phyloP scores from a whole-genome alignment of 1,140 invertebrate species.

The Trialeurodes vaporariorum region DNA sequence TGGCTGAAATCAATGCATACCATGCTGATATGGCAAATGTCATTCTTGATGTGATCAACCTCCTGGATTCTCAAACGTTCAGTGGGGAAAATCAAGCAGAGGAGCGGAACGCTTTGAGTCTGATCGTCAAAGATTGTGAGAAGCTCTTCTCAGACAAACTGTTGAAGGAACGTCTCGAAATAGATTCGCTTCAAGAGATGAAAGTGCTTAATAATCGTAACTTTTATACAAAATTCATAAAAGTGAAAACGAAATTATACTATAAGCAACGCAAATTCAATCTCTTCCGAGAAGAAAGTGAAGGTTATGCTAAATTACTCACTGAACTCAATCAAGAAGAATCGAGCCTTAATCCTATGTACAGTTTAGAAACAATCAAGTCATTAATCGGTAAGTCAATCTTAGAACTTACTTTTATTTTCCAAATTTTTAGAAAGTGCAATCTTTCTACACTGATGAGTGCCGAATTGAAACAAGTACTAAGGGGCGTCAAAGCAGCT shows the following conservation, averaged over 20 bases:
- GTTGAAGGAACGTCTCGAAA: constrained; percentile 83
- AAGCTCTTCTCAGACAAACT: constrained; percentile 71
- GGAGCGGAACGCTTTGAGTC: constrained; percentile 59
- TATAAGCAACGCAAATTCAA: constrained; percentile 99
- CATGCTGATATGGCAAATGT: constrained; percentile 64
- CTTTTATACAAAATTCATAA: constrained; percentile 94
- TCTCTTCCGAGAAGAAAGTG: constrained; percentile 94
- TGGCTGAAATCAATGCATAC: constrained; percentile 8
- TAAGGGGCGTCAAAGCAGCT: too few species aligned
- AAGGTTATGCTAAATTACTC: constrained; percentile 96
- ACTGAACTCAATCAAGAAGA: constrained; percentile 89
- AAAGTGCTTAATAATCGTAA: constrained; percentile 84
- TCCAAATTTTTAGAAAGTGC: too few species aligned
- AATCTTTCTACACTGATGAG: too few species aligned
- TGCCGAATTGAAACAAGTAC: too few species aligned
- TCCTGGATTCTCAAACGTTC: constrained; percentile 64
- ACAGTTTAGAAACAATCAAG: constrained; percentile 72
- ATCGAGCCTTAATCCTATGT: constrained; percentile 45
- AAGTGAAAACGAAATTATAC: constrained; percentile 94
- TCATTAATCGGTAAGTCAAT: constrained; percentile 70
- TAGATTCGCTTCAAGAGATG: constrained; percentile 82
- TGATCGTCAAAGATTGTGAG: constrained; percentile 63
- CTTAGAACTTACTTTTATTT: constrained; percentile 12
- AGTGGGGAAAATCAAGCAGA: constrained; percentile 41
- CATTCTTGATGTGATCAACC: constrained; percentile 63